Evolutionary conservation across 1,140 invertebrate species (phyloP).

Genomic region (Agrypnia vestita): DNA sequence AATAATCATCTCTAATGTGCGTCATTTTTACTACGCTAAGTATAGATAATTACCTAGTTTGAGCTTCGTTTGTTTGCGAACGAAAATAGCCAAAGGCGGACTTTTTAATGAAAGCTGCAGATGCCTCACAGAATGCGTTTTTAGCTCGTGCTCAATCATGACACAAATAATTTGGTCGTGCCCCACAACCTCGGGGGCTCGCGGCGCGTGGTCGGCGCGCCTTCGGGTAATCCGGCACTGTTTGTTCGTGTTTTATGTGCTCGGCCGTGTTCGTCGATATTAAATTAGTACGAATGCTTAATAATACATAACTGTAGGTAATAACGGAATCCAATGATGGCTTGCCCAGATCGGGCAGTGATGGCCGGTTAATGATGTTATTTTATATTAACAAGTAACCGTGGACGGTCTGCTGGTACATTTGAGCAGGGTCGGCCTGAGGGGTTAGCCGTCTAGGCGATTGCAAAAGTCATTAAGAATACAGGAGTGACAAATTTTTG

Average conservation of each 20-base stretch:
- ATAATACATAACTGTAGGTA: conserved; percentile 14
- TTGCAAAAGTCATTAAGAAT: too few species aligned
- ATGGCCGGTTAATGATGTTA: too few species aligned
- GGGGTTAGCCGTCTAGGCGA: too few species aligned
- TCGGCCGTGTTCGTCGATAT: background rate
- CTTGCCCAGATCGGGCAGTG: background rate
- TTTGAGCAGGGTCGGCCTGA: too few species aligned
- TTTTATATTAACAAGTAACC: background rate
- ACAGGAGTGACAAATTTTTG: too few species aligned
- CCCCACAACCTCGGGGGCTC: background rate
- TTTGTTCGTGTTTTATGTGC: too few species aligned
- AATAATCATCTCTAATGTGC: too few species aligned
- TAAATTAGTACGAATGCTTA: conserved; percentile 13
- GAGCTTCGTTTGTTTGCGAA: too few species aligned
- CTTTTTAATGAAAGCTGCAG: background rate
- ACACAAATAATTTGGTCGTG: background rate
- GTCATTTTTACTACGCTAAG: too few species aligned
- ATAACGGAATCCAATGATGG: conserved; percentile 1
- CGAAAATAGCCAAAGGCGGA: too few species aligned
- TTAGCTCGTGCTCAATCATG: background rate
- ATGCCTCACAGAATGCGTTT: background rate
- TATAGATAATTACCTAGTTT: background rate
- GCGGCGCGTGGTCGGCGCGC: background rate
- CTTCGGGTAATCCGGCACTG: background rate
- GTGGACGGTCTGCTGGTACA: background rate